Conservation (phyloP, 2,113 vertebrate species). For the Rhineura floridana region DNA sequence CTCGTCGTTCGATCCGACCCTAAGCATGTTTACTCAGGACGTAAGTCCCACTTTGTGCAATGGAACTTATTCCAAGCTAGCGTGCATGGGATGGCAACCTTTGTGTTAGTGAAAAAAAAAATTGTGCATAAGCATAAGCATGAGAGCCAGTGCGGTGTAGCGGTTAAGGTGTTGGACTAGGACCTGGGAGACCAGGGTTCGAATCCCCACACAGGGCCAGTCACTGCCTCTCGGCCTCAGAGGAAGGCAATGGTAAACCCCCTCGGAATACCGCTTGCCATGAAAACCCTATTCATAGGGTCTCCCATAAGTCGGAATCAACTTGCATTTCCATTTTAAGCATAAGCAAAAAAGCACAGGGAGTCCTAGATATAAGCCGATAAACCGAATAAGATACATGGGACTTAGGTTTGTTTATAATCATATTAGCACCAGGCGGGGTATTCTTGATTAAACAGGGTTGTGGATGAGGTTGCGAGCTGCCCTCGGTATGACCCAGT, state of each 20-base stretch:
- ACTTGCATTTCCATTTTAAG: no score
- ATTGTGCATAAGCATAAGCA: not conserved
- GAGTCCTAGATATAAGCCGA: not conserved
- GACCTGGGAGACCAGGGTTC: no score
- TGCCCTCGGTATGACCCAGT: not conserved
- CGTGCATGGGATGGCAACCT: not conserved
- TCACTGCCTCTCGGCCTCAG: no score
- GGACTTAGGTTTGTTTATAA: not conserved
- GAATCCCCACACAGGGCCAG: no score
- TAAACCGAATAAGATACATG: not conserved
- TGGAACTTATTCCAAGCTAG: not conserved
- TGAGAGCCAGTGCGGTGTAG: no score
- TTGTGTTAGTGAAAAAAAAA: not conserved
- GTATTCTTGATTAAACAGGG: not conserved
- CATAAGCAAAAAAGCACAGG: not conserved
- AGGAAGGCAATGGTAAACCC: no score
- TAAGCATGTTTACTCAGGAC: not conserved
- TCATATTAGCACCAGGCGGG: no score
- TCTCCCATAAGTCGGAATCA: no score
- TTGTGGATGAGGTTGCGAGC: not conserved
- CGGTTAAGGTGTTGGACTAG: no score
- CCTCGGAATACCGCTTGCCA: no score
- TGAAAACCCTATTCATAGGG: no score
- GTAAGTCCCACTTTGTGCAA: not conserved
- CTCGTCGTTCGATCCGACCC: not conserved